Base-by-base conservation (phyloP, 2,888 invertebrate species). In the Rugalucina vietnamica region DNA sequence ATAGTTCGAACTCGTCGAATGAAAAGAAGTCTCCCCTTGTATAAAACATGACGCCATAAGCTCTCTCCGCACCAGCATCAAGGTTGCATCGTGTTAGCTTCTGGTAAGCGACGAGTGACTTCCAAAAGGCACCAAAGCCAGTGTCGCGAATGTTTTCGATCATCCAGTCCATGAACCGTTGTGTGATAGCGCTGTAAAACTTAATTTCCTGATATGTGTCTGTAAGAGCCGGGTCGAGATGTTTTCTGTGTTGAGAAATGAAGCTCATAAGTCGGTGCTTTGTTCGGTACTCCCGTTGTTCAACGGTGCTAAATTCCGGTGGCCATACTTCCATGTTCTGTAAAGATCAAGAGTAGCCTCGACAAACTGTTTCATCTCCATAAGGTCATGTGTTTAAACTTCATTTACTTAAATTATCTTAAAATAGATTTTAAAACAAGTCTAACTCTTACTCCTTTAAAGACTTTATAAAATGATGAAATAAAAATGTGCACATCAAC, bases 31-130 rank as follows among this genome's bases (percentile, higher is more conserved):
- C 96, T 0, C 98, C 98, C 88, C 97, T 96, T 0, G 97, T 97
- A 93, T 97, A 98, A 95, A 97, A 98, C 94, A 97, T 97, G 86
- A 98, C 97, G 2, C 98, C 98, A 88, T 97, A 96, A 0, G 98
- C 97, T 34, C 98, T 97, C 0, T 97, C 97, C 80, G 98, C 97
- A 0, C 98, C 98, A 82, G 97, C 97, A 93, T 97, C 97, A 94
- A 98, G 98, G 87, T 98, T 98, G 93, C 97, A 97, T 12, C 97
- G 96, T 0, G 98, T 95, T 0, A 98, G 95, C 94, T 98, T 98
- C 95, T 98, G 98, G 95, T 98, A 98, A 0, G 98, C 97, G 73
- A 98, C 96, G 80, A 98, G 95, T 37, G 89, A 82, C 69, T 87
- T 87, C 91, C 91, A 91, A 43, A 90, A 80, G n/a, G 83, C 84